phyloP scores from a whole-genome alignment of 2,888 invertebrate genomes.

The Agrochola macilenta region DNA sequence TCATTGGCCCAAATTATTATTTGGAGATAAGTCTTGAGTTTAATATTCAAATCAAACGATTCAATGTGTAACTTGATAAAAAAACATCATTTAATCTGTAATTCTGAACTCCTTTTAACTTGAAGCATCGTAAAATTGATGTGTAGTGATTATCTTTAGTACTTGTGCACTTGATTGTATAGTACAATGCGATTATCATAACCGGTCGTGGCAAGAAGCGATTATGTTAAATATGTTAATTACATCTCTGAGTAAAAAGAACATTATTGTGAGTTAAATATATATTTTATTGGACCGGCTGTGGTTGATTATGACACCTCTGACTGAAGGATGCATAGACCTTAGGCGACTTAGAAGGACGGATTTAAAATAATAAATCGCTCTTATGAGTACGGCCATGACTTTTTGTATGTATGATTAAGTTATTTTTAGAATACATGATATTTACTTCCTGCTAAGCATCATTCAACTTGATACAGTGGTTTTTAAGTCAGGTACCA shows the following conservation, averaged over 20 bases:
- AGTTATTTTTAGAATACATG: constrained; percentile 25
- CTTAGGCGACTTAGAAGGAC: constrained; percentile 56
- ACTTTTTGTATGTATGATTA: not conserved
- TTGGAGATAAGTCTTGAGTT: constrained; percentile 29
- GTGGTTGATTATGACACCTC: constrained; percentile 60
- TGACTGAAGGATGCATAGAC: constrained; percentile 48
- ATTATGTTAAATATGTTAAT: constrained; percentile 85
- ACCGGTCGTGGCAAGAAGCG: constrained; percentile 78
- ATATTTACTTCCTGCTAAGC: not conserved
- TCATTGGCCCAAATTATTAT: constrained; percentile 40
- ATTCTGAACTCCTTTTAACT: not conserved
- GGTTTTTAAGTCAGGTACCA: not conserved
- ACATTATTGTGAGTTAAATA: constrained; percentile 79
- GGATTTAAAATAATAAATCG: constrained; percentile 25
- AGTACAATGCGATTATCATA: constrained; percentile 78
- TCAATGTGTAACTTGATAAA: not conserved
- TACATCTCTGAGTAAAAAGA: constrained; percentile 75
- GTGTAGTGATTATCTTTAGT: constrained; percentile 27
- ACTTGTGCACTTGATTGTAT: constrained; percentile 71
- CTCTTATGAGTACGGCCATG: not conserved
- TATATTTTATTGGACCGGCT: constrained; percentile 76
- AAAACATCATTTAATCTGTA: too few species aligned
- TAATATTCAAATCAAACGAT: constrained; percentile 13
- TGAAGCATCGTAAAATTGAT: constrained; percentile 22
- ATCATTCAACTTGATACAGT: not conserved